Evolutionary conservation across 2,797 vertebrate species (phyloP), one percentile per base, ranked within the genome.

Genomic region (Epinephelus malabaricus): DNA sequence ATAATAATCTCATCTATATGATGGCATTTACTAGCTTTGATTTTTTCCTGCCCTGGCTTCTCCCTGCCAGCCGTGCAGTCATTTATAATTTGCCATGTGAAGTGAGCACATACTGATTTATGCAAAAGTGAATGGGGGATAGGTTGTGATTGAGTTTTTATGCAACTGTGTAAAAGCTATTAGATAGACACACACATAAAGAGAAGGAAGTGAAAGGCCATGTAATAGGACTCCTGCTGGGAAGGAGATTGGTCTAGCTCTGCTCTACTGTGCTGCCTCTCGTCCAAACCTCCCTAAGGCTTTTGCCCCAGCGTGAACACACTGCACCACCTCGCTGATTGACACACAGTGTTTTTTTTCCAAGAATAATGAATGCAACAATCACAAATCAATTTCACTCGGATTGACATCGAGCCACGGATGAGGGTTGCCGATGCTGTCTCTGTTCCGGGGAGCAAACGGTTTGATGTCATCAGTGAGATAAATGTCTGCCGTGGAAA

Each of bases 221-320:
- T 79, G 83, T 85, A 83, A 82, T 80, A 34, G 75, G 67, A 55
- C 56, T 79, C 84, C 84, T 77, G 78, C 86, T 84, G 80, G 2
- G 69, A 45, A 38, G 78, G 69, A 86, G 82, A 85, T 86, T 90
- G 87, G 84, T 70, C 50, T 2, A 60, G 74, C 83, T 86, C 72
- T 19, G 65, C 69, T 84, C 19, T 60, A 54, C 70, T 50, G n/a
- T 23, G 69, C 63, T 43, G 71, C 78, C 69, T 85, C 70, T 80
- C 30, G 17, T 76, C 68, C 78, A 66, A 69, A 75, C 59, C 68
- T 58, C 82, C 79, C 71, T 0, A 17, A 71, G 61, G 84, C 58
- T 74, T 76, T 34, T 18, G 73, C 53, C 79, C 62, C 71, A 58
- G 76, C 50, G 34, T 56, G 46, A 78, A 27, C 59, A 63, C 69